These are phyloP conservation scores for Harpegnathos saltator DNA, from an alignment of 1,140 invertebrate genomes.

Conservation along the genomic window DNA sequence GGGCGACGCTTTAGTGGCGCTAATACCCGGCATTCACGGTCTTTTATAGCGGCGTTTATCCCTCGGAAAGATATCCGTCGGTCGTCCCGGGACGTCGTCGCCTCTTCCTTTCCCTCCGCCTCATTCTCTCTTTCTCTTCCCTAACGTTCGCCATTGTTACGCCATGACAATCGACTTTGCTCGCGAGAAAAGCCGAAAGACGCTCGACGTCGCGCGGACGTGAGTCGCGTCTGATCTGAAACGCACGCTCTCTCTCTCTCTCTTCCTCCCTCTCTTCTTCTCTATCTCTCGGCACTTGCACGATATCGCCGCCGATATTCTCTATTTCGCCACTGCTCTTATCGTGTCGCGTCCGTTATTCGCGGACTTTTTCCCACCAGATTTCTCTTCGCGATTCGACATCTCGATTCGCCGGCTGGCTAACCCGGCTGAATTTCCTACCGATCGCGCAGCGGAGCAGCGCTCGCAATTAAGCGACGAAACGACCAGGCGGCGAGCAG, in stretches of 20 bases:
- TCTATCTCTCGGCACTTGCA: too few species aligned
- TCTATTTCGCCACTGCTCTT: neutral
- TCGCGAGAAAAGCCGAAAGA: slow-evolving; percentile 30
- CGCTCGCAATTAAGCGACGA: neutral
- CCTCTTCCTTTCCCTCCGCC: neutral
- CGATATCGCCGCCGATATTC: neutral
- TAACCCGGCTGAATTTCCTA: neutral
- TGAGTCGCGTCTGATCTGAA: slow-evolving; percentile 8
- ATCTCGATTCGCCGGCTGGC: neutral
- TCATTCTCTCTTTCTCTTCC: too few species aligned
- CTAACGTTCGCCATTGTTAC: slow-evolving; percentile 62
- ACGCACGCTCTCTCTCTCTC: neutral
- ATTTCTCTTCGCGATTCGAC: neutral
- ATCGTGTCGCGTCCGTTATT: neutral
- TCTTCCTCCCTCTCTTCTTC: neutral
- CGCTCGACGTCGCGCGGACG: neutral
- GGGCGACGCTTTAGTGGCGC: slow-evolving; percentile 60
- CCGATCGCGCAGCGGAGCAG: neutral
- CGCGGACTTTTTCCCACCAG: neutral
- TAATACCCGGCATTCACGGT: slow-evolving; percentile 64
- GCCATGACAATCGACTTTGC: slow-evolving; percentile 20
- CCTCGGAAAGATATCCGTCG: slow-evolving; percentile 41
- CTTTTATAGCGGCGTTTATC: slow-evolving; percentile 65
- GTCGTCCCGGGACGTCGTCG: neutral
- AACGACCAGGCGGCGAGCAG: too few species aligned